These are phyloP conservation scores for Microtus richardsoni DNA, from an alignment of 2,113 vertebrate species.

Conservation along the genomic window DNA sequence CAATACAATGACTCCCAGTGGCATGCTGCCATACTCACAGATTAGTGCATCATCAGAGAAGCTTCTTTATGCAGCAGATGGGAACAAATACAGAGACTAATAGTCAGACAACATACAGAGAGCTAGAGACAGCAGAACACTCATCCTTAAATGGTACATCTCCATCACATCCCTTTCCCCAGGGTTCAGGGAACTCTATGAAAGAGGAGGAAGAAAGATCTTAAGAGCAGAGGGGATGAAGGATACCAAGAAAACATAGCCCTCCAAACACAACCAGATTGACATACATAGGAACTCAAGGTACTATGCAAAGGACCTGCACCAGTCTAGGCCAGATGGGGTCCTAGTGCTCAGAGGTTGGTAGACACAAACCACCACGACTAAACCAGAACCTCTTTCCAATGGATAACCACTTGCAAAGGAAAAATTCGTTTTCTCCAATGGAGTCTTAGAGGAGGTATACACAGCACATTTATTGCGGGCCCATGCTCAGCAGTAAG, in stretches of 20 bases:
- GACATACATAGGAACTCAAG: neutral
- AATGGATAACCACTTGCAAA: neutral
- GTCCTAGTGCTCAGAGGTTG: neutral
- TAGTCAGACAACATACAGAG: neutral
- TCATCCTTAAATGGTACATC: neutral
- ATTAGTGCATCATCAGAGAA: neutral
- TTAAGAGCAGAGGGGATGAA: neutral
- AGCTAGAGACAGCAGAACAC: neutral
- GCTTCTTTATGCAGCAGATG: neutral
- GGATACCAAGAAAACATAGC: neutral
- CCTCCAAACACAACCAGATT: neutral
- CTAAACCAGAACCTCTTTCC: neutral
- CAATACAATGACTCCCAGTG: neutral
- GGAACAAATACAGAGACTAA: neutral
- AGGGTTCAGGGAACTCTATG: neutral
- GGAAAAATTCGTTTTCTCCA: neutral
- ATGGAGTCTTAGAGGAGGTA: neutral
- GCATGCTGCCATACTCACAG: neutral
- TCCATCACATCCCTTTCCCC: neutral
- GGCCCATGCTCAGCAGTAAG: neutral
- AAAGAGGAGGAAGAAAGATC: neutral
- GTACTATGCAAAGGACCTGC: neutral
- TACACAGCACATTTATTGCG: neutral
- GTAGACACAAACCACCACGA: neutral
- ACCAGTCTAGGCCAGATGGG: neutral